Percentiles rank a stretch among this genome's conserved stretches.
Evolutionary conservation across 2,797 vertebrate genomes (phyloP).

Genomic region (Gymnodraco acuticeps): DNA sequence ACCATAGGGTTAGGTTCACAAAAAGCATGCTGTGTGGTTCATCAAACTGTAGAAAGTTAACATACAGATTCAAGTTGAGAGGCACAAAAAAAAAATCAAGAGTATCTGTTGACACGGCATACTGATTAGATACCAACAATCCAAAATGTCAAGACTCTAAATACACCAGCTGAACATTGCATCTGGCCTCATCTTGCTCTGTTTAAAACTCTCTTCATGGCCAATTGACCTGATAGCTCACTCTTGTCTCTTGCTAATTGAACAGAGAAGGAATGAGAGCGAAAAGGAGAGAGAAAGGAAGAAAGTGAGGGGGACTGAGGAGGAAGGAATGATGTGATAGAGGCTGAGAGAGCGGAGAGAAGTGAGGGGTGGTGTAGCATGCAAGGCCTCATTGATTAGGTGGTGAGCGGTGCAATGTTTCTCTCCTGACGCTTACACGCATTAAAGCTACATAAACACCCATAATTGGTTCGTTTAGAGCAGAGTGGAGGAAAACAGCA

Average conservation of each 20-base stretch:
- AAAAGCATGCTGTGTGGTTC: background rate
- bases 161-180: slow-evolving; percentile 35
- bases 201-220: slow-evolving; percentile 83
- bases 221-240: slow-evolving; percentile 84
- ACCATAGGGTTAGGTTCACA: background rate
- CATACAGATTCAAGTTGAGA: background rate
- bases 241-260: slow-evolving; percentile 82
- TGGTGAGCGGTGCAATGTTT: slow-evolving; percentile 82
- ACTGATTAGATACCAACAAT: background rate
- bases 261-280: slow-evolving; percentile 64
- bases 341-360: slow-evolving; percentile 51
- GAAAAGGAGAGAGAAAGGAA: slow-evolving; percentile 10
- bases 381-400: slow-evolving; percentile 84
- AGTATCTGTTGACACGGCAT: background rate
- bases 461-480: slow-evolving; percentile 81
- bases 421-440: slow-evolving; percentile 80
- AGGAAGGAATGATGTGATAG: slow-evolving; percentile 49
- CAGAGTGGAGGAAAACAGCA: slow-evolving; percentile 53
- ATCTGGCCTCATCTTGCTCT: slow-evolving; percentile 66
- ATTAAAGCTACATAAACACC: slow-evolving; percentile 85
- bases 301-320: slow-evolving; percentile 41
- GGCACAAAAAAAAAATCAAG: background rate
- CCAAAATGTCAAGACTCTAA: slow-evolving; percentile 17
- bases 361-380: slow-evolving; percentile 69
- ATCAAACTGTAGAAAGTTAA: slow-evolving; percentile 3